Evolutionary conservation across 2,888 invertebrate genomes (phyloP).

Genomic region (Morpho achilles): DNA sequence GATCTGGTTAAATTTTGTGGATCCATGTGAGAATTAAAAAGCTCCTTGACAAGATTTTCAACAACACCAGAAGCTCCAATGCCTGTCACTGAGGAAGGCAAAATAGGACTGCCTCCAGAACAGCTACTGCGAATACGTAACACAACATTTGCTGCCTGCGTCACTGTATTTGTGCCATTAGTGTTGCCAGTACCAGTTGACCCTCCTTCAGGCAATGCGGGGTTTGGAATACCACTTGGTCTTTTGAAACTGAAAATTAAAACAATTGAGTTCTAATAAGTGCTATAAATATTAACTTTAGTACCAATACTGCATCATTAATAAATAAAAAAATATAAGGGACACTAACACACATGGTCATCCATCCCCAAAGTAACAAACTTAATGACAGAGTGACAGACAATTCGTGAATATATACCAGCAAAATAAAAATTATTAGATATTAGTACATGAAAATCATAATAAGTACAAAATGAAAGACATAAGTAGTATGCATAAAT

Average conservation of each 20-base stretch:
- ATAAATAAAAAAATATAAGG: too few species aligned
- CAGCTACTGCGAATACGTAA: slow-evolving; percentile 58
- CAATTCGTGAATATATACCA: too few species aligned
- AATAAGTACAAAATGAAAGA: too few species aligned
- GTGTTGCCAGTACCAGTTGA: slow-evolving; percentile 62
- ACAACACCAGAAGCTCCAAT: slow-evolving; percentile 59
- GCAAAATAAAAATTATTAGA: too few species aligned
- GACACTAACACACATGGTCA: too few species aligned
- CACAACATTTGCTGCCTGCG: slow-evolving; percentile 48
- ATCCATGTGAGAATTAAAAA: slow-evolving; percentile 68
- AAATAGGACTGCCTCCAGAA: slow-evolving; percentile 55
- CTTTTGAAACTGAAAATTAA: slow-evolving; percentile 67
- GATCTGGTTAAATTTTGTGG: slow-evolving; percentile 75
- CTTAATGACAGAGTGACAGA: too few species aligned
- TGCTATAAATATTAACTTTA: too few species aligned
- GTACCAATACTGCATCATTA: too few species aligned
- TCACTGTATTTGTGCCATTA: slow-evolving; percentile 37
- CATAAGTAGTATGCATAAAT: too few species aligned
- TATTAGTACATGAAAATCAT: too few species aligned
- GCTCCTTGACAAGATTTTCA: slow-evolving; percentile 61
- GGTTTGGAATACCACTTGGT: slow-evolving; percentile 67
- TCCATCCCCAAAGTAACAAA: too few species aligned
- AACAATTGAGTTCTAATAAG: too few species aligned
- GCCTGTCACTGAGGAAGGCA: slow-evolving; percentile 55
- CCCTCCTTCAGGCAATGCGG: slow-evolving; percentile 69